Base-by-base conservation (phyloP, 2,113 vertebrate species). In the Monopterus albus region DNA sequence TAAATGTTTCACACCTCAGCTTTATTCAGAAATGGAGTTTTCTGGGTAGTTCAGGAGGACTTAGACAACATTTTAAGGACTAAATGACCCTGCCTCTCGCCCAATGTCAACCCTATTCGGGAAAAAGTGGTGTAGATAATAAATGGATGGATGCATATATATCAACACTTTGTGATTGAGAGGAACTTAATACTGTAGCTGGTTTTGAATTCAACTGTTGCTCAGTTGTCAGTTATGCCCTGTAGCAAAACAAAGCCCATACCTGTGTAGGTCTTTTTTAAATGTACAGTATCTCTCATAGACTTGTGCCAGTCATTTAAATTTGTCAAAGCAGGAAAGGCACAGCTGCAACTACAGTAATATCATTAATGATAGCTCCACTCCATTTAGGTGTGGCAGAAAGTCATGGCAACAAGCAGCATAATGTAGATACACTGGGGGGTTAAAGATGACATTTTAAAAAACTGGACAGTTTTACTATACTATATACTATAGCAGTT, bases 381-480 rank as follows among this genome's bases (percentile, higher is more conserved):
- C 49, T 75, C 74, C 69, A 70, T 20, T 13, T n/a, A 60, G 80
- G 77, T 42, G 71, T 49, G 75, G 64, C 36, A 36, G 18, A 46
- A 53, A 26, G 53, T 59, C 13, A 7, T 7, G 23, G 6, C 18
- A 45, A 42, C 6, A 0, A 29, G 23, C 31, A 81, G 60, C 15
- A 36, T 26, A 18, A 35, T 11, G 5, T 18, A 17, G 57, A 4
- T 25, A 25, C 8, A 12, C 15, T 12, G 8, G 23, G n/a, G 7
- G 49, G n/a, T 45, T 45, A 25, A 15, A 21, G 23, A 46, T 33
- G 3, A 25, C 4, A 7, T 17, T 20, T 13, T 33, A 20, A 50
- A 50, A 20, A 23, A 21, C 12, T n/a, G 46, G 23, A 15, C 46
- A 25, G 3, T 6, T 15, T 10, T 51, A n/a, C 4, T 15, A n/a